Base-by-base conservation (phyloP, 1,140 invertebrate genomes). In the Nephila pilipes region DNA sequence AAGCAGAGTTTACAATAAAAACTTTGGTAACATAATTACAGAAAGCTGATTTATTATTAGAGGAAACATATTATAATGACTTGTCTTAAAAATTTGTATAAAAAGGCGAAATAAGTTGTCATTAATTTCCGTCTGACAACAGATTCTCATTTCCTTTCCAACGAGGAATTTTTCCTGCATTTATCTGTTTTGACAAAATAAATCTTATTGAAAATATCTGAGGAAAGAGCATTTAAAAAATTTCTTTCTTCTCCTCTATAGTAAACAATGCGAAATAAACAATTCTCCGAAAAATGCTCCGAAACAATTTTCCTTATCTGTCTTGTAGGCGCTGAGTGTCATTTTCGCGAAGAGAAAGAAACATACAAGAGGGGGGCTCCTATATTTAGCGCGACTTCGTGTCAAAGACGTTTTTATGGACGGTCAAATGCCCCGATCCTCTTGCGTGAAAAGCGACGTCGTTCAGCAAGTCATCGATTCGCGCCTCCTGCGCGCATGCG, bases 391-490 rank as follows among this genome's bases (percentile, higher is more conserved):
- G 29, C 25, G 25, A 36, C n/a, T 58, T 85, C 60, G 18, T n/a
- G 58, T 65, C 36, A 69, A n/a, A 69, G 4, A 46, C 20, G 85
- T 79, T 87, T 80, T 90, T 80, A 81, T 90, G 88, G 57, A 54
- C 55, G 25, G 75, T n/a, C 22, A 81, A 90, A 81, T 65, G 88
- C 87, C 46, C 63, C 83, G 20, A 32, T 55, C 25, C 55, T n/a
- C 20, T 29, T 38, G 38, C 20, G 63, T 38, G 57, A 63, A 58
- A 46, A 65, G 38, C 22, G n/a, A 79, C 63, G 60, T 60, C 29
- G 88, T 38, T 90, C 87, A 80, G 14, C 87, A 46, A 36, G 69
- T 32, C 88, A 90, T 90, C 88, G 88, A 90, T 90, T 90, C 88
- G 29, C 25, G 25, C 55, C 55, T 29, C 54, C 55, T 60, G 83